A percentile compares a stretch with the other conserved stretches of the same genome.
These are phyloP conservation scores for Mesaphorura yosii DNA, from an alignment of 1,140 invertebrate species.

Conservation along the genomic window DNA sequence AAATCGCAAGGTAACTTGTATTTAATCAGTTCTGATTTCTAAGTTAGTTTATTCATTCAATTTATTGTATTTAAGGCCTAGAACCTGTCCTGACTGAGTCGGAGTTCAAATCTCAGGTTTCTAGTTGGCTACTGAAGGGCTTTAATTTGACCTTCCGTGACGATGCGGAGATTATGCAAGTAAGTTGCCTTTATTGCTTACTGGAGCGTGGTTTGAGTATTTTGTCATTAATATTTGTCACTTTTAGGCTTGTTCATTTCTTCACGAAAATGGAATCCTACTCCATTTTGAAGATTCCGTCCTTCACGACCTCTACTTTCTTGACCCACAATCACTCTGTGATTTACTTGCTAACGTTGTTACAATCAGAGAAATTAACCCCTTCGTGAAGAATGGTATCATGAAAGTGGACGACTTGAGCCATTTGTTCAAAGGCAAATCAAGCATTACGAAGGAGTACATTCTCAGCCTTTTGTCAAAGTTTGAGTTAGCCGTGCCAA, in stretches of 20 bases:
- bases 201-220: no score
- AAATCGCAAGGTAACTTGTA: conserved; percentile 27
- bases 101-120: conserved; percentile 54
- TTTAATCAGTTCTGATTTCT: neutral
- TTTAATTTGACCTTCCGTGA: conserved; percentile 27
- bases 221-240: conserved; percentile 1
- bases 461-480: conserved; percentile 85
- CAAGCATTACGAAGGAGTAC: conserved; percentile 55
- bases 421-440: conserved; percentile 70
- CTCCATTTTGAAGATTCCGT: conserved; percentile 95
- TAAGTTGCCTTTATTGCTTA: conserved; percentile 3
- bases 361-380: conserved; percentile 90
- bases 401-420: conserved; percentile 92
- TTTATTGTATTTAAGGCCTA: conserved; percentile 40
- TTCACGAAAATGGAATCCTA: conserved; percentile 96
- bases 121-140: conserved; percentile 23
- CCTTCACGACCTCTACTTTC: conserved; percentile 83
- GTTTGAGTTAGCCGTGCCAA: conserved; percentile 95
- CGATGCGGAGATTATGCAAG: conserved; percentile 31
- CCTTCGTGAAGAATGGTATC: conserved; percentile 78
- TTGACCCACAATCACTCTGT: conserved; percentile 97
- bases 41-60: conserved; percentile 7
- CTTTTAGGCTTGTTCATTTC: conserved; percentile 78
- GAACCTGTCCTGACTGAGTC: conserved; percentile 84
- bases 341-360: conserved; percentile 94